phyloP scores from a whole-genome alignment of 2,797 vertebrate species.

The Tolypeutes matacus region DNA sequence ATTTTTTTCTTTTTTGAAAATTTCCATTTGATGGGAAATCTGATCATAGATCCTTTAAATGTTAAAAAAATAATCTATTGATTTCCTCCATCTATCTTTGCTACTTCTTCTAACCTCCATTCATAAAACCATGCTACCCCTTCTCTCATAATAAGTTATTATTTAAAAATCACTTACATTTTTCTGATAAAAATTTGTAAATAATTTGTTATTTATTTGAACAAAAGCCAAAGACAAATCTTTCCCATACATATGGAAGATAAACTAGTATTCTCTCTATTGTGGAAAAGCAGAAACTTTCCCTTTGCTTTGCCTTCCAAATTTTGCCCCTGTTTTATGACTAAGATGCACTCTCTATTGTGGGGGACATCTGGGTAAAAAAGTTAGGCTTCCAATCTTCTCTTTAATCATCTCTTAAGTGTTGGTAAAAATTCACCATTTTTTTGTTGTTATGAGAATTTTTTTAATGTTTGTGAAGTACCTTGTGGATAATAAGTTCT shows the following conservation, averaged over 20 bases:
- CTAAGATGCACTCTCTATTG: no score
- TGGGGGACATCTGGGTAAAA: neutral
- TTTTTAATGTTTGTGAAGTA: neutral
- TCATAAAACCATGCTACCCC: neutral
- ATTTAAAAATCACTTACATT: slow-evolving; percentile 12
- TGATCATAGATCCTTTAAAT: neutral
- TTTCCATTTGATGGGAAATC: neutral
- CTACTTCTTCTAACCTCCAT: neutral
- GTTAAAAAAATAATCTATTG: neutral
- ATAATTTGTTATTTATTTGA: neutral
- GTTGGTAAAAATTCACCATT: neutral
- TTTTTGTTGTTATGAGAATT: neutral
- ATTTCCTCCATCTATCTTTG: slow-evolving; percentile 1
- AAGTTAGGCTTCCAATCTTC: neutral
- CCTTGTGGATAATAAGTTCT: neutral
- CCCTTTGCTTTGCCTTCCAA: neutral
- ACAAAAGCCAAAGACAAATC: neutral
- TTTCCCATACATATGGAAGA: neutral
- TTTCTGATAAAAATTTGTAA: slow-evolving; percentile 18
- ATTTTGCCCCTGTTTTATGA: no score
- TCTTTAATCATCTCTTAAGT: neutral
- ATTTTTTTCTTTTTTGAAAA: neutral
- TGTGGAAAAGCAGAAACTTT: slow-evolving; percentile 32
- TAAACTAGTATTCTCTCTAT: neutral
- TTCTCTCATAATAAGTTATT: neutral